Base-by-base conservation (phyloP, 1,140 invertebrate species). In the Arion vulgaris region DNA sequence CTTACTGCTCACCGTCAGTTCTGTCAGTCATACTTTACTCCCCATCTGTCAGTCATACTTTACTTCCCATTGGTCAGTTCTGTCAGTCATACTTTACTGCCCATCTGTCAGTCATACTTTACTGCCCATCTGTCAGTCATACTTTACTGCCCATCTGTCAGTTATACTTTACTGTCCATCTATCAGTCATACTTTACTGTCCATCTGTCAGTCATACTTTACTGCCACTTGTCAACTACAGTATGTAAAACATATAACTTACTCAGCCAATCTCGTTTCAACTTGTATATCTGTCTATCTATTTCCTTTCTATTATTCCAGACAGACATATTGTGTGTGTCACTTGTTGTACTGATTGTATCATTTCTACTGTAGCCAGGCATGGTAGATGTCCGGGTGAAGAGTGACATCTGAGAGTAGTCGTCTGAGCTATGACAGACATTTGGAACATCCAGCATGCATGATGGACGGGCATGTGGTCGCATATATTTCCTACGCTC, bases 181-280 rank as follows among this genome's bases (percentile, higher is more conserved):
- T n/a, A n/a, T n/a, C n/a, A n/a, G n/a, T n/a, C n/a, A n/a, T n/a
- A n/a, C n/a, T n/a, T n/a, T n/a, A n/a, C n/a, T n/a, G n/a, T n/a
- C n/a, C n/a, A n/a, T n/a, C n/a, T n/a, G n/a, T n/a, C n/a, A n/a
- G n/a, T n/a, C n/a, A n/a, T n/a, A n/a, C n/a, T n/a, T n/a, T n/a
- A n/a, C n/a, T n/a, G n/a, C n/a, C n/a, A n/a, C n/a, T n/a, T n/a
- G n/a, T n/a, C n/a, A n/a, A n/a, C n/a, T n/a, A n/a, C n/a, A n/a
- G n/a, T n/a, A n/a, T n/a, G n/a, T n/a, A n/a, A n/a, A 45, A 45
- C 5, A 5, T 36, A 5, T 45, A n/a, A 81, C 80, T 53, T 57
- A 81, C 80, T 74, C 26, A 81, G 71, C 80, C 80, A 81, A 49
- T 81, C 80, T 19, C 71, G 80, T 26, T 68, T 81, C 80, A 81